Evolutionary conservation across 2,888 invertebrate species (phyloP), one percentile per base, ranked within the genome.

Genomic region (Argynnis bischoffii): DNA sequence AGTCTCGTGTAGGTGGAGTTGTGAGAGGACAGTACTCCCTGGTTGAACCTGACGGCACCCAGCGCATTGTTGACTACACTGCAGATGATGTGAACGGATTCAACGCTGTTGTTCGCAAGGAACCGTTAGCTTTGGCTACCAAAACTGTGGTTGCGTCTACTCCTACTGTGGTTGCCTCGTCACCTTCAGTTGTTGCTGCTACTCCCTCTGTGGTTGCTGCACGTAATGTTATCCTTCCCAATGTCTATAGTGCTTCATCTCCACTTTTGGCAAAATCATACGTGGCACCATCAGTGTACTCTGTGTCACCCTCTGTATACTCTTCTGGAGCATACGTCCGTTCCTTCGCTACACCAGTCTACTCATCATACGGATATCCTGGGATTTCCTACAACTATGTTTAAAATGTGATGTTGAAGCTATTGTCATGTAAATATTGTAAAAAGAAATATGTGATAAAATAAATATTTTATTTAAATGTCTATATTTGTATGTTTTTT

Each of bases 11-110:
- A 57, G 93, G 93, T 13, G 93, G 92, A 69, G 79, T 81, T 46
- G 94, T 94, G 53, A 80, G 85, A 73, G 94, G 94, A 67, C 92
- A 93, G 78, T 94, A 94, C 87, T 93, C 93, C 50, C 84, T 94
- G 60, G 81, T 88, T 41, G 94, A 94, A 55, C 75, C 94, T 35
- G 94, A 94, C 73, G 94, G 94, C 76, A 93, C 91, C 72, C 89
- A 88, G 77, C 89, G 94, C 66, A 92, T 86, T 57, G 94, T 94
- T 0, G 93, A 94, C 81, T 94, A 94, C 82, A 84, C 90, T 60
- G 93, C 94, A 69, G 90, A 92, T 76, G 89, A 92, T 69, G 77
- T 91, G 63, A 87, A 87, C 59, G 94, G 94, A 6, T 94, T 93
- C 85, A 93, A 93, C 83, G 94, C 94, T 65, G 91, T 94, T 55